Evolutionary conservation across 2,888 invertebrate genomes (phyloP).

Genomic region (Morpho helenor): DNA sequence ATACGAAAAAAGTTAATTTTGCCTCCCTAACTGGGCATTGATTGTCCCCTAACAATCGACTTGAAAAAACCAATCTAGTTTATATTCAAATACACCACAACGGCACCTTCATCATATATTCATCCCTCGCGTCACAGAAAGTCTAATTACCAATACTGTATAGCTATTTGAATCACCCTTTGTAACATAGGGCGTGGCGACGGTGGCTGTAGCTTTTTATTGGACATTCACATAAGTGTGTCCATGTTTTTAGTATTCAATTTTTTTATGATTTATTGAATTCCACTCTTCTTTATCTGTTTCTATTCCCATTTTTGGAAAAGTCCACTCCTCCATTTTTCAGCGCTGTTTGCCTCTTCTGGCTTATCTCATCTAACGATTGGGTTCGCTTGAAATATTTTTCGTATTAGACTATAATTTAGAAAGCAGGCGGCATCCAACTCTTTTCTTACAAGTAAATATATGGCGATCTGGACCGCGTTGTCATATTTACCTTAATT

Average conservation of each 20-base stretch:
- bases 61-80: conserved; percentile 11
- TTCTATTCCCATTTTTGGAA: no score
- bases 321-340: no score
- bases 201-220: conserved; percentile 1
- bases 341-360: no score
- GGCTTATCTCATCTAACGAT: no score
- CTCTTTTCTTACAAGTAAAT: no score
- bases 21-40: conserved; percentile 4
- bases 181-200: conserved; percentile 30
- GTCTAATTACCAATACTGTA: conserved; percentile 31
- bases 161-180: conserved; percentile 25
- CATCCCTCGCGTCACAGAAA: conserved; percentile 34
- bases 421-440: no score
- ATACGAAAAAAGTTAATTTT: not conserved
- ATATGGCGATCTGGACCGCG: no score
- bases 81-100: conserved; percentile 22
- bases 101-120: conserved; percentile 38
- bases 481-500: no score
- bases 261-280: no score
- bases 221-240: conserved; percentile 7
- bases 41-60: conserved; percentile 7
- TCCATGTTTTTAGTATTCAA: not conserved
- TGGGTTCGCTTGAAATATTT: no score
- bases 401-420: no score
- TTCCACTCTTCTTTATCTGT: no score